Evolutionary conservation across 2,888 invertebrate species (phyloP).

Genomic region (Stenolophus ochropezus): DNA sequence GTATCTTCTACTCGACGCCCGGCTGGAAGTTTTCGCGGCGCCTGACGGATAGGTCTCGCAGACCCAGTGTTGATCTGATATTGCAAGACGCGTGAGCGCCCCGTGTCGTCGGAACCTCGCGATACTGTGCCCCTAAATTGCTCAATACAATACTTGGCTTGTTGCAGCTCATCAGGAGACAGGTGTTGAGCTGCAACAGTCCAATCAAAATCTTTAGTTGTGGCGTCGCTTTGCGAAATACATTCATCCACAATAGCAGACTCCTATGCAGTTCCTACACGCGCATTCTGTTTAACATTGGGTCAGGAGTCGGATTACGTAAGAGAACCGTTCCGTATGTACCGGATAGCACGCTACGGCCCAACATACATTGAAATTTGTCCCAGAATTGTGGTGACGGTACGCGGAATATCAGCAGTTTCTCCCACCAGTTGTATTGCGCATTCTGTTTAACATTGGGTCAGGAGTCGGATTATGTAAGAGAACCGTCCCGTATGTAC

Average conservation of each 20-base stretch:
- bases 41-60: neutral
- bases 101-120: neutral
- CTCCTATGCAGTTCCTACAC: constrained; percentile 5
- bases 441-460: neutral
- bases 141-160: neutral
- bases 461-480: neutral
- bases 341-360: neutral
- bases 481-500: constrained; percentile 1
- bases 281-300: neutral
- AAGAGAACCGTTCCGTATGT: neutral
- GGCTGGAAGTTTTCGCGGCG: neutral
- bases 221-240: neutral
- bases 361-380: neutral
- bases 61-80: neutral
- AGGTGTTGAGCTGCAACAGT: neutral
- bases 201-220: constrained; percentile 1
- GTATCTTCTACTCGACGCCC: neutral
- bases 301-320: neutral
- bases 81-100: neutral
- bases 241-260: neutral
- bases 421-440: neutral
- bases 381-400: neutral
- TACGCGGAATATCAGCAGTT: neutral
- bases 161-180: neutral
- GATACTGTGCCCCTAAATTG: neutral